phyloP scores from a whole-genome alignment of 2,797 vertebrate genomes.

The Sebastes nivosus region DNA sequence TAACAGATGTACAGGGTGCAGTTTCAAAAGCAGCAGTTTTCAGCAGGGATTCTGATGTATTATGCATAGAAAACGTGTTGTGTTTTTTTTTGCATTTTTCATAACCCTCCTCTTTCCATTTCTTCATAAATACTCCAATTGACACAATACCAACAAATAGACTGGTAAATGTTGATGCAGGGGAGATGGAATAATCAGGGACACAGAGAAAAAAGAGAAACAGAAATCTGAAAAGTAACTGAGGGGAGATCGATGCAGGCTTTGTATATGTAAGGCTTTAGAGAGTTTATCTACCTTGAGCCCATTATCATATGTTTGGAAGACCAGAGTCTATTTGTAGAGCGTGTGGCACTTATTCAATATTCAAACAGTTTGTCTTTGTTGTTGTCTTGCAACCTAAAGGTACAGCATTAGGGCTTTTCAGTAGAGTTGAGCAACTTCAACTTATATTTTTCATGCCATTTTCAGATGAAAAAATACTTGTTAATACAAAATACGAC shows the following conservation, averaged over 20 bases:
- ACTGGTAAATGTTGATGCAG: slow-evolving; percentile 2
- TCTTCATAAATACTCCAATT: not conserved
- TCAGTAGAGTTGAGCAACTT: not conserved
- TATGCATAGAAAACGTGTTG: not conserved
- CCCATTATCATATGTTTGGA: not conserved
- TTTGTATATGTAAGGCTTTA: not conserved
- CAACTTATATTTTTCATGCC: not conserved
- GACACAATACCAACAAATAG: slow-evolving; percentile 8
- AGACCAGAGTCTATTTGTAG: not conserved
- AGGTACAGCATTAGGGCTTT: too few relatives aligned
- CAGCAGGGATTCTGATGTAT: not conserved
- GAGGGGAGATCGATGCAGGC: not conserved
- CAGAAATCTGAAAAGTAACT: not conserved
- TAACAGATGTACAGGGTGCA: not conserved
- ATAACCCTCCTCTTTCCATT: not conserved
- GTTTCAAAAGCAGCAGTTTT: not conserved
- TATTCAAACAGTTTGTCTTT: not conserved
- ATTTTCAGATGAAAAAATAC: too few relatives aligned
- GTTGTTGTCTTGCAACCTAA: not conserved
- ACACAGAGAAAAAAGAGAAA: not conserved
- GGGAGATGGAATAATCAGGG: not conserved
- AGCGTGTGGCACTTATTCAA: not conserved
- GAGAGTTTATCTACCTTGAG: not conserved
- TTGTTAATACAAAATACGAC: too few relatives aligned
- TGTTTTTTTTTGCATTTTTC: not conserved